Conservation (phyloP, 2,113 vertebrate genomes). For the Nanorana parkeri region DNA sequence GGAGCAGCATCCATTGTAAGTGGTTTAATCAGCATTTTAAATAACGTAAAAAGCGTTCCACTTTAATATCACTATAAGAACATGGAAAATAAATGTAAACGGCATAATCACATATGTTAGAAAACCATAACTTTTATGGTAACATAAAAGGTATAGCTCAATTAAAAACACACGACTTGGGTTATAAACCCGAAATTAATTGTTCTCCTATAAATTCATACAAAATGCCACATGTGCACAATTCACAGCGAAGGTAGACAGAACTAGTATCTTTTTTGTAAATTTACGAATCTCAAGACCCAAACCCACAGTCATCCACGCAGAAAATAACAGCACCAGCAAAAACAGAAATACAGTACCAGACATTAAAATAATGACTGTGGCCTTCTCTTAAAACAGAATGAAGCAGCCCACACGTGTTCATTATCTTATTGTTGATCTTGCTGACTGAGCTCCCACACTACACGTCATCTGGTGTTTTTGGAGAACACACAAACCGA, state of each 20-base stretch:
- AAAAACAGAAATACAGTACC: neutral
- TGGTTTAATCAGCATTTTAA: too few species aligned
- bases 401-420: constrained; percentile 31
- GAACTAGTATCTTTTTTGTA: too few species aligned
- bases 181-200: too few species aligned
- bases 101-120: neutral
- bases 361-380: constrained; percentile 1
- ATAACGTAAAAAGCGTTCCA: too few species aligned
- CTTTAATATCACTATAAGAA: too few species aligned
- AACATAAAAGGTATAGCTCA: neutral
- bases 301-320: neutral
- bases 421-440: constrained; percentile 41
- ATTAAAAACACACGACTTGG: too few species aligned
- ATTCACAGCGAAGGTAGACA: neutral
- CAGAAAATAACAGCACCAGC: neutral
- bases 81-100: too few species aligned
- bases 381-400: neutral
- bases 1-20: too few species aligned
- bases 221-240: neutral
- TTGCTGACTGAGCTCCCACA: constrained; percentile 36
- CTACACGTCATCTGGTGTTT: constrained; percentile 13
- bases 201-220: neutral
- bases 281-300: neutral
- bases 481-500: constrained; percentile 1
- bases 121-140: neutral